phyloP scores from a whole-genome alignment of 2,113 vertebrate genomes.

The Puffinus mauretanicus region DNA sequence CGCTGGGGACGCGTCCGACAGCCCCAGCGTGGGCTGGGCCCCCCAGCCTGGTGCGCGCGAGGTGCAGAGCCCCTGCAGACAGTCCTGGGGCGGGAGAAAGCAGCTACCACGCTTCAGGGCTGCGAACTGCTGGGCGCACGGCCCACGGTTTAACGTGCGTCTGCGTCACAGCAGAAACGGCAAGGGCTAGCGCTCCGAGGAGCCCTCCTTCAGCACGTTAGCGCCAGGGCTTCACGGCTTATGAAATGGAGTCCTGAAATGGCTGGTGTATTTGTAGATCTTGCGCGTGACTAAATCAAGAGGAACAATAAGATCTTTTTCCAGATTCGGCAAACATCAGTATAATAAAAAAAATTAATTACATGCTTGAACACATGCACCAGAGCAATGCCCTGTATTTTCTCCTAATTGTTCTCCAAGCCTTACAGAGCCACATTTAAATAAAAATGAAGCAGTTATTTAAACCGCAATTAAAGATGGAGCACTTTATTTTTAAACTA shows the following conservation, averaged over 20 bases:
- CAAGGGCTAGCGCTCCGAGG: fast-evolving
- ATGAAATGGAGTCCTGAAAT: not conserved
- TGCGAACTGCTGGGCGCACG: fast-evolving
- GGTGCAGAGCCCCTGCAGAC: not conserved
- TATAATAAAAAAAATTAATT: slow-evolving; percentile 74
- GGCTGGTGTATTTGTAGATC: slow-evolving; percentile 18
- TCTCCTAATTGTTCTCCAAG: slow-evolving; percentile 75
- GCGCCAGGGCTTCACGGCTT: not conserved
- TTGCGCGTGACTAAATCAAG: slow-evolving; percentile 61
- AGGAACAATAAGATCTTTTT: slow-evolving; percentile 65
- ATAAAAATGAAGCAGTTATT: slow-evolving; percentile 80
- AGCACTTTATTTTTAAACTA: slow-evolving; percentile 75
- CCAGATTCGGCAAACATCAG: slow-evolving; percentile 65
- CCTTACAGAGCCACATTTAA: slow-evolving; percentile 72
- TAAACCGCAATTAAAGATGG: slow-evolving; percentile 77
- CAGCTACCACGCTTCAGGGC: fast-evolving
- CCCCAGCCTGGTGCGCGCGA: fast-evolving
- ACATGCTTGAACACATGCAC: slow-evolving; percentile 71
- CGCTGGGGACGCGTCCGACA: not conserved
- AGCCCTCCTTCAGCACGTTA: not conserved
- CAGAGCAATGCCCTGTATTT: slow-evolving; percentile 71
- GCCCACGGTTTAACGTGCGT: fast-evolving
- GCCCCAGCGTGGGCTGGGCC: not conserved
- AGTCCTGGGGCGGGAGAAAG: not conserved
- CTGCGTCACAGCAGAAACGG: fast-evolving